phyloP scores from a whole-genome alignment of 2,888 invertebrate species.

The Leptopilina myrica region DNA sequence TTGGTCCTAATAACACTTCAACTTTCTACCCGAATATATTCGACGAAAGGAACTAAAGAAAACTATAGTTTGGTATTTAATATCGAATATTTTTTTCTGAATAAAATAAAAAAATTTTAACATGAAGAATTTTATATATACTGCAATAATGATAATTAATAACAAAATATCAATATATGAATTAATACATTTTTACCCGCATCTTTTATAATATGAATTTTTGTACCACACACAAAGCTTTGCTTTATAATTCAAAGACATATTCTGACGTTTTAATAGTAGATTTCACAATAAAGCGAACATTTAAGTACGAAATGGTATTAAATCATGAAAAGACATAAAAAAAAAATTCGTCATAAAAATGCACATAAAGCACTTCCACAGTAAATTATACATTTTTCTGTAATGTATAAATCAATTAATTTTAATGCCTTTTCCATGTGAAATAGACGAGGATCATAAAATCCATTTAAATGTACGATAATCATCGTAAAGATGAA shows the following conservation, averaged over 20 bases:
- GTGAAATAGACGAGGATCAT: not conserved
- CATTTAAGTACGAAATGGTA: slow-evolving; percentile 5
- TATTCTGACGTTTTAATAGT: slow-evolving; percentile 1
- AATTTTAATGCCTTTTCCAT: not conserved
- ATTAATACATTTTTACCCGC: not conserved
- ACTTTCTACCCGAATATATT: slow-evolving; percentile 31
- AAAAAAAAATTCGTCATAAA: slow-evolving; percentile 10
- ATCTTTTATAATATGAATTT: not conserved
- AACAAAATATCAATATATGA: not conserved
- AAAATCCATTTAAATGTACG: not conserved
- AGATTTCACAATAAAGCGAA: not conserved
- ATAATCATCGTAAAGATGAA: too few relatives aligned
- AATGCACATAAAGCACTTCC: not conserved
- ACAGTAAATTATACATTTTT: slow-evolving; percentile 7
- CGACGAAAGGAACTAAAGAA: slow-evolving; percentile 21
- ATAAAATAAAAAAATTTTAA: too few relatives aligned
- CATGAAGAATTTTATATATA: too few relatives aligned
- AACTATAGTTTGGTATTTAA: not conserved
- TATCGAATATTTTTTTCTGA: slow-evolving; percentile 51
- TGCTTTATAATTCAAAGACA: not conserved
- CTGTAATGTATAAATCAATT: slow-evolving; percentile 11
- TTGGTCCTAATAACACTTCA: slow-evolving; percentile 20
- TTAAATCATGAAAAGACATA: slow-evolving; percentile 11
- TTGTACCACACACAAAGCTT: not conserved
- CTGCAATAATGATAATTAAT: not conserved